Conservation (phyloP, 2,113 vertebrate species). For the Emydura subglobosa region DNA sequence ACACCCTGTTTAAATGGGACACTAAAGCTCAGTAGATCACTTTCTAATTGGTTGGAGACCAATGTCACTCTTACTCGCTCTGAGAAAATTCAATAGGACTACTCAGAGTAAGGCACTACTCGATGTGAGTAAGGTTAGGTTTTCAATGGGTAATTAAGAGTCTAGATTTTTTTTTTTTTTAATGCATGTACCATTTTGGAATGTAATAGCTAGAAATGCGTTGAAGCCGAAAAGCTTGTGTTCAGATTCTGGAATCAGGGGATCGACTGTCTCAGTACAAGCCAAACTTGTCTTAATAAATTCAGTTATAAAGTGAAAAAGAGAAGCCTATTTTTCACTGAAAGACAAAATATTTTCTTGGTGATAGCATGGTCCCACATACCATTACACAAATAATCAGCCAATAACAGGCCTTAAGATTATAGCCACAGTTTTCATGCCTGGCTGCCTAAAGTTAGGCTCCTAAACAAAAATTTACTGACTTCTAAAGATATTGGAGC, state of each 20-base stretch:
- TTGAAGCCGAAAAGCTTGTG: not conserved
- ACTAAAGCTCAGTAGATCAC: not conserved
- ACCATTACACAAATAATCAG: not conserved
- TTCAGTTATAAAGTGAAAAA: not conserved
- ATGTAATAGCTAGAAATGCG: not conserved
- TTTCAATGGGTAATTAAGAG: not conserved
- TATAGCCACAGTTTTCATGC: conserved; percentile 2
- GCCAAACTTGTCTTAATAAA: not conserved
- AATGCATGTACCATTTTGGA: not conserved
- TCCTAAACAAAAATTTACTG: conserved; percentile 12
- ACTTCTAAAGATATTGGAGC: not conserved
- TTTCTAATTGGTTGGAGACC: not conserved
- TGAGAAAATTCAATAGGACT: not conserved
- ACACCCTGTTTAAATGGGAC: not conserved
- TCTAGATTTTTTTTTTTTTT: not conserved
- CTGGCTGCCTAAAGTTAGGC: not conserved
- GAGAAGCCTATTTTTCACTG: not conserved
- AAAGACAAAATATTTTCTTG: not conserved
- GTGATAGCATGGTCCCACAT: not conserved
- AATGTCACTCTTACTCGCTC: not conserved
- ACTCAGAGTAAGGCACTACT: not conserved
- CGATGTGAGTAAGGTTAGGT: not conserved
- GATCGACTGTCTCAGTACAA: conserved; percentile 6
- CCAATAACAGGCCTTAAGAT: not conserved
- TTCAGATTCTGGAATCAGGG: conserved; percentile 13